Evolutionary conservation across 1,140 invertebrate genomes (phyloP), one percentile per base, ranked within the genome.

Genomic region (Dinothrombium tinctorium): DNA sequence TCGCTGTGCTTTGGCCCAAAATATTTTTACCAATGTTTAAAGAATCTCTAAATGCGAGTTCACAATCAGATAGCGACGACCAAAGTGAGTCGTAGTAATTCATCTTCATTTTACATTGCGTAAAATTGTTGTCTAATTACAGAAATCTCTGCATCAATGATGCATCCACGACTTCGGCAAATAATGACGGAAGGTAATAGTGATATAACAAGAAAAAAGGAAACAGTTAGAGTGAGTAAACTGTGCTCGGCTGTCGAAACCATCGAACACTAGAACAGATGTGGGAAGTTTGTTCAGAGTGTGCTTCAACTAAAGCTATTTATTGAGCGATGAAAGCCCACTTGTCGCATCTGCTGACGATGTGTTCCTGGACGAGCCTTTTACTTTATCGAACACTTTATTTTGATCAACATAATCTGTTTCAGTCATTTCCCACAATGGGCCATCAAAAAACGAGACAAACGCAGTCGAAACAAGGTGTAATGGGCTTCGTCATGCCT

Each of bases 401-500:
- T 12, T 32, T 6, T 32, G n/a, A 14, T 7, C 17, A 32, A 32
- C 17, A 14, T 15, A 7, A 12, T 32, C 12, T 32, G 4, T 14
- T 15, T 32, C 17, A 7, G 5, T 32, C 17, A 32, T 12, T 14
- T 12, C 29, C 29, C 12, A 14, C 17, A 5, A 32, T 32, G n/a
- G 29, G 29, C n/a, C 5, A 5, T 5, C 12, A 12, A 12, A 32
- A 12, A 48, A 32, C 40, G 37, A 15, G 33, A 22, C 8, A 50
- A 44, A 42, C 23, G 39, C 14, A 42, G 46, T 14, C 40, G 49
- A 28, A 69, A 58, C 49, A 50, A 44, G 73, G 73, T 43, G 71
- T 74, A 42, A 82, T 78, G 74, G 78, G 75, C 32, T 69, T 87
- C 48, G 69, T 95, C n/a, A 86, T 95, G 77, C 86, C 87, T 2